A percentile compares a stretch with the other conserved stretches of the same genome.
Evolutionary conservation across 2,113 vertebrate species (phyloP).

Genomic region (Calonectris borealis): DNA sequence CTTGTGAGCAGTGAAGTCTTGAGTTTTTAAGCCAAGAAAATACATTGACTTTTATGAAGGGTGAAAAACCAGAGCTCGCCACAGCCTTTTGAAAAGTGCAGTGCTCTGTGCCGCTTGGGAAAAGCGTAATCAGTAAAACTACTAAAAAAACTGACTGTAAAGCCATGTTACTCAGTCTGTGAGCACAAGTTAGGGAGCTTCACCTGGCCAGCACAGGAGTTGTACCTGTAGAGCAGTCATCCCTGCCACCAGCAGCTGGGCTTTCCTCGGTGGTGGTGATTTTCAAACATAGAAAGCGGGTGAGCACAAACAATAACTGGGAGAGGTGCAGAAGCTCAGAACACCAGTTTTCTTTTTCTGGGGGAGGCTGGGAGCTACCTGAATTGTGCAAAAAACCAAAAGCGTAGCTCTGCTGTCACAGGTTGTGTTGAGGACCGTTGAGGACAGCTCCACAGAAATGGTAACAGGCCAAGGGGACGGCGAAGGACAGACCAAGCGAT

Average conservation of each 20-base stretch:
- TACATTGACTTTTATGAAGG: neutral
- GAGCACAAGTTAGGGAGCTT: neutral
- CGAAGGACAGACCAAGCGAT: neutral
- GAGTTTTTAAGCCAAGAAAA: neutral
- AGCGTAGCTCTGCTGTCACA: neutral
- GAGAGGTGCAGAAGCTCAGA: neutral
- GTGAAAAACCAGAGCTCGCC: neutral
- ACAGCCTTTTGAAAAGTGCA: neutral
- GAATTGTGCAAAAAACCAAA: neutral
- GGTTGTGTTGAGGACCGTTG: neutral
- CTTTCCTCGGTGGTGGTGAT: neutral
- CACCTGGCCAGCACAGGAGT: neutral
- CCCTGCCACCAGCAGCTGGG: neutral
- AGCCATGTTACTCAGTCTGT: neutral
- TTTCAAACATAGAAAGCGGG: neutral
- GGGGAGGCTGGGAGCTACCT: neutral
- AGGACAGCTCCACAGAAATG: neutral
- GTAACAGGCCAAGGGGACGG: neutral
- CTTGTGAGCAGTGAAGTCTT: neutral
- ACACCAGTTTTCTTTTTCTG: neutral
- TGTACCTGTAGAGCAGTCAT: neutral
- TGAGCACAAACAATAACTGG: neutral
- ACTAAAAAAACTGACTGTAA: neutral
- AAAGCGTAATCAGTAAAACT: neutral
- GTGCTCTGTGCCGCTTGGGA: neutral